These are phyloP conservation scores for Hoplodrina blanda DNA, from an alignment of 2,888 invertebrate genomes.

Conservation along the genomic window DNA sequence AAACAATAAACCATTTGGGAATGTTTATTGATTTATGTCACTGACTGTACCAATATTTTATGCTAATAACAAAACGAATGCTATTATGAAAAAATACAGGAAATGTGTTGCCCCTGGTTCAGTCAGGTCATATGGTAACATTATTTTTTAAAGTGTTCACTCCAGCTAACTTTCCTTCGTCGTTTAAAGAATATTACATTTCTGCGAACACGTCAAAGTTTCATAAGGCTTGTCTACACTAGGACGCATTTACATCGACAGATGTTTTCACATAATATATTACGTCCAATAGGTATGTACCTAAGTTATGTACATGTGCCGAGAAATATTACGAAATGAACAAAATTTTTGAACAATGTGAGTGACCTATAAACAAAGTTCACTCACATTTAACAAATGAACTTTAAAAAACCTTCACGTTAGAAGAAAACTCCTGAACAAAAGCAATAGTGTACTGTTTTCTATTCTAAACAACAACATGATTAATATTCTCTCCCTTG, in stretches of 20 bases:
- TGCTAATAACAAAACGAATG: no score
- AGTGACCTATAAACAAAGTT: not conserved
- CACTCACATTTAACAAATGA: not conserved
- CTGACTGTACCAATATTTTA: no score
- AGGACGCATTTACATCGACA: not conserved
- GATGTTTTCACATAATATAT: no score
- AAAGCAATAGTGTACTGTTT: not conserved
- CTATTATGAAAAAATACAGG: no score
- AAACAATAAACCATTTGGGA: no score
- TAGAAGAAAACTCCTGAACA: not conserved
- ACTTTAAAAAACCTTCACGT: not conserved
- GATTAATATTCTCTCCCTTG: constrained; percentile 10
- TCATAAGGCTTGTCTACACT: not conserved
- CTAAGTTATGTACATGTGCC: no score
- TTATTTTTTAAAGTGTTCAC: no score
- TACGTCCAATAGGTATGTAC: not conserved
- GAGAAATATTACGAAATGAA: no score
- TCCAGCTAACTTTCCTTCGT: not conserved
- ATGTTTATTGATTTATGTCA: no score
- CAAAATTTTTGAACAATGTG: no score
- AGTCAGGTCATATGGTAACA: no score
- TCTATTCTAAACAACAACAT: constrained; percentile 26
- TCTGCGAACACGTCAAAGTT: not conserved
- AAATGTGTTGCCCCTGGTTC: no score
- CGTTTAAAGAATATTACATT: not conserved